phyloP scores from a whole-genome alignment of 1,140 invertebrate genomes.

The Conopomorpha cramerella region DNA sequence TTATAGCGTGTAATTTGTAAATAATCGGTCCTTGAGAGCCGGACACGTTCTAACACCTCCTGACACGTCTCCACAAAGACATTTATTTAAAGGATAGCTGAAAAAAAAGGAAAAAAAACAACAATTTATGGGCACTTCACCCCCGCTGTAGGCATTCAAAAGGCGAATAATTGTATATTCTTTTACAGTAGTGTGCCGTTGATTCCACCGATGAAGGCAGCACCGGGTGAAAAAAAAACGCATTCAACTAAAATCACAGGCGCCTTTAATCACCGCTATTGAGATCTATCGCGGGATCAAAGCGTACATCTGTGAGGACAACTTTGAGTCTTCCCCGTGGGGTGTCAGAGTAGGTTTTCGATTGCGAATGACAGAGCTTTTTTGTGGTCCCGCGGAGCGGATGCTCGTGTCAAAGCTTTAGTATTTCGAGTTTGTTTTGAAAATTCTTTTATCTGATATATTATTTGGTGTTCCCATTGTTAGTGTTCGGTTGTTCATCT shows the following conservation, averaged over 20 bases:
- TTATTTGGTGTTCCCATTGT: conserved; percentile 53
- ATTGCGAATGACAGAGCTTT: no score
- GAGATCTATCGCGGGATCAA: conserved; percentile 57
- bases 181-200: conserved; percentile 58
- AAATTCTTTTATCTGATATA: conserved; percentile 60
- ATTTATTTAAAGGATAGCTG: no score
- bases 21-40: no score
- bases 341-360: no score
- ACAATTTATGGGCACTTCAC: conserved; percentile 58
- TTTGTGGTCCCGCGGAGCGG: conserved; percentile 39
- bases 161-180: conserved; percentile 59
- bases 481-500: conserved; percentile 37
- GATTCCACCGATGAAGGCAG: conserved; percentile 47
- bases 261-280: conserved; percentile 60
- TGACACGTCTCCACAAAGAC: no score
- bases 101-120: conserved; percentile 42
- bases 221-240: conserved; percentile 32
- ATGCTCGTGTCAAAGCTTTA: conserved; percentile 59
- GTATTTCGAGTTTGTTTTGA: conserved; percentile 61
- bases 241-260: conserved; percentile 58
- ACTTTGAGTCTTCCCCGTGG: no score
- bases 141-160: conserved; percentile 58
- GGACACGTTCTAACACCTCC: no score
- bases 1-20: no score
- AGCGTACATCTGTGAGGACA: no score